Conservation (phyloP, 2,113 vertebrate genomes). For the Cebus imitator region DNA sequence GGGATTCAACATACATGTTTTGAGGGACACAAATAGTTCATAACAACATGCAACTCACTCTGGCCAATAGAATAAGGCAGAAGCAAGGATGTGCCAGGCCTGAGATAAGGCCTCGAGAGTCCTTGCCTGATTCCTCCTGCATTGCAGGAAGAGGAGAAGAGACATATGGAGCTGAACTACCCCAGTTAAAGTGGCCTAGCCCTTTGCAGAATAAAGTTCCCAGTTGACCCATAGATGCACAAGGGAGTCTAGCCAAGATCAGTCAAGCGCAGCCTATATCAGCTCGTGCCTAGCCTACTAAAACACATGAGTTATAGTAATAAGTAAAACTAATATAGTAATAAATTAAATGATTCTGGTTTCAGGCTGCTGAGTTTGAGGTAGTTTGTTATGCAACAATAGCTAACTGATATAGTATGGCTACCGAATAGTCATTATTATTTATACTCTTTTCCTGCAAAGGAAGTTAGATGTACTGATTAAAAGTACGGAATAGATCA, state of each 20-base stretch:
- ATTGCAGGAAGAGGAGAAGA: not conserved
- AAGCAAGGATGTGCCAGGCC: not conserved
- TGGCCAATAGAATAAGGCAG: not conserved
- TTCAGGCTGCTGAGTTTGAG: not conserved
- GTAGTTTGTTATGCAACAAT: not conserved
- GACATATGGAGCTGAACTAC: accelerated
- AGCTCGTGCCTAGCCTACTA: not conserved
- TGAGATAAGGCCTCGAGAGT: not conserved
- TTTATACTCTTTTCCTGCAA: not conserved
- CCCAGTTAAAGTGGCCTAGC: not conserved
- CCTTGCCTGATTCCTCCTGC: not conserved
- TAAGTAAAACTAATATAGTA: not conserved
- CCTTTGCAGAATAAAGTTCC: not conserved
- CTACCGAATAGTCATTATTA: not conserved
- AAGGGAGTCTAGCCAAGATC: not conserved
- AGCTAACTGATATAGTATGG: not conserved
- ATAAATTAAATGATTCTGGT: not conserved
- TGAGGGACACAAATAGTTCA: not conserved
- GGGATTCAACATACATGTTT: no score
- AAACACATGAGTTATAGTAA: not conserved
- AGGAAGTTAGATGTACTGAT: not conserved
- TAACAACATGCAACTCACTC: no score
- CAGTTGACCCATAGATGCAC: not conserved
- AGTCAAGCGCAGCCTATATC: not conserved
- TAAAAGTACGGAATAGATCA: not conserved